Base-by-base conservation (phyloP, 92 coral and sea anemone genomes). In the Heliopora coerulea region DNA sequence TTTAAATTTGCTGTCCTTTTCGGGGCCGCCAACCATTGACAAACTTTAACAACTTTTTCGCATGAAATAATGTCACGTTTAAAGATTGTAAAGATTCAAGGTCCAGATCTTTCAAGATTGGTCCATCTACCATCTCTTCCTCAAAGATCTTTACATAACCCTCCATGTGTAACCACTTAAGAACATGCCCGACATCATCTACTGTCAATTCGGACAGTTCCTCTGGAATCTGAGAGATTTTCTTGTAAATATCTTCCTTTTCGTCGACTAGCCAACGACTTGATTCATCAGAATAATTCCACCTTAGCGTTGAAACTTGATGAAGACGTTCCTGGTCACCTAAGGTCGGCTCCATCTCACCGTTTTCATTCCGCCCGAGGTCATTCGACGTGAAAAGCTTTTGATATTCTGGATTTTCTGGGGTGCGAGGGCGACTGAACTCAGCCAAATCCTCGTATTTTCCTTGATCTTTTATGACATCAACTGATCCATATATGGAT, bases 21-120 rank as follows among this genome's bases (percentile, higher is more conserved):
- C 3, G 12, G 7, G 65, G 65, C 19, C 65, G 35, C 31, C 65
- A 61, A 17, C 42, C 67, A 8, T 29, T 20, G 44, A 61, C 18
- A 32, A 61, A 61, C 67, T 34, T 61, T 61, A 32, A 15, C 67
- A 61, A 34, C 26, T 61, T 61, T 32, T 61, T 61, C 46, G 12
- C 67, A 28, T 61, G 67, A 61, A 61, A 28, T 24, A 34, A 15
- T 8, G 23, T 11, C 1, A 61, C 67, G 24, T 61, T 61, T 1
- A 61, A 10, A 1, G 67, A 18, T 24, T 61, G 8, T 15, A 61
- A 61, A 12, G 20, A 18, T 1, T 30, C 24, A 8, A 32, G 24
- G 27, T 61, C 67, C 1, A 61, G 48, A 61, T 21, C 34, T 26
- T 26, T 34, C 42, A 61, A 41, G 0, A 61, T 61, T 12, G 67